Conservation (phyloP, 1,140 invertebrate genomes). For the Colletes gigas region DNA sequence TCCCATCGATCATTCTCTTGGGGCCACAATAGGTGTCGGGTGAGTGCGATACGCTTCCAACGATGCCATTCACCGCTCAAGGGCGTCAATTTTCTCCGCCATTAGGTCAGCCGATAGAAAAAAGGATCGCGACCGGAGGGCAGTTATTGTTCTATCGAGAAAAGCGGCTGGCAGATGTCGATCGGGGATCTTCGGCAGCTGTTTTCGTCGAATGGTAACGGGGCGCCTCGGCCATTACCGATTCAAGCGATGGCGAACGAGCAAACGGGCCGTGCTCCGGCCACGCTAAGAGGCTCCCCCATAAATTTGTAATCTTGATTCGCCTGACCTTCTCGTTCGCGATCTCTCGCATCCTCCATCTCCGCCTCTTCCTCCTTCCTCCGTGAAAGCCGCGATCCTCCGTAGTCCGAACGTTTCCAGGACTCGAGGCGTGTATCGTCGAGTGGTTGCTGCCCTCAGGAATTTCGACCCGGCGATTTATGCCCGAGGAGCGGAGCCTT, state of each 20-base stretch:
- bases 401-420: conserved; percentile 39
- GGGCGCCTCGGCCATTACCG: conserved; percentile 30
- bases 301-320: conserved; percentile 60
- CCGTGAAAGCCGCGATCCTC: conserved; percentile 41
- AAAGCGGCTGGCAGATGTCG: conserved; percentile 35
- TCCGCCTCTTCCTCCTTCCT: conserved; percentile 18
- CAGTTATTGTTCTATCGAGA: conserved; percentile 23
- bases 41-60: conserved; percentile 7
- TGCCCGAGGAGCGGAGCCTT: conserved; percentile 35
- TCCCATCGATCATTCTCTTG: conserved; percentile 11
- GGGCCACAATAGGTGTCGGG: conserved; percentile 23
- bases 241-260: conserved; percentile 23
- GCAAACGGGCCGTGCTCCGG: conserved; percentile 1
- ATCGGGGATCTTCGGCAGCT: conserved; percentile 48
- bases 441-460: conserved; percentile 34
- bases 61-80: conserved; percentile 5
- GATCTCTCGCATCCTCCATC: conserved; percentile 6
- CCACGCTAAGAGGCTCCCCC: conserved; percentile 27
- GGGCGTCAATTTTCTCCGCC: conserved; percentile 33
- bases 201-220: conserved; percentile 47
- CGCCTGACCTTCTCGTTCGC: conserved; percentile 5
- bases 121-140: conserved; percentile 11
- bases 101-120: conserved; percentile 28
- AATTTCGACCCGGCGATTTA: conserved; percentile 62
- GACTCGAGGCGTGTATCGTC: conserved; percentile 43